Evolutionary conservation across 2,113 vertebrate species (phyloP).

Genomic region (Dendropsophus ebraccatus): DNA sequence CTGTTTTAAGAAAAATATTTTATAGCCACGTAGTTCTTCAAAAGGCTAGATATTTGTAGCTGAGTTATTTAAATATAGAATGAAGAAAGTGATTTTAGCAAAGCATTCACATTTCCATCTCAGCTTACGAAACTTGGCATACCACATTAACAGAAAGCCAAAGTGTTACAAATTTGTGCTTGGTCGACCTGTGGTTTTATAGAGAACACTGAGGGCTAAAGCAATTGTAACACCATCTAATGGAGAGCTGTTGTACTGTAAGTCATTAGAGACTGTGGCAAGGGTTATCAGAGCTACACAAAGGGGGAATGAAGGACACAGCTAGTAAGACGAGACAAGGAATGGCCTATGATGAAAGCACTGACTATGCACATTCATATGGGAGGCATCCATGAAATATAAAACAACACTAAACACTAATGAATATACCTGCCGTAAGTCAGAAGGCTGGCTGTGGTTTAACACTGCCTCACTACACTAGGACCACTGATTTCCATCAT

Average conservation of each 20-base stretch:
- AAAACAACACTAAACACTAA: not conserved
- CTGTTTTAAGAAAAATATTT: not conserved
- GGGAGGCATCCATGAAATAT: not conserved
- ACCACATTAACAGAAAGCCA: not conserved
- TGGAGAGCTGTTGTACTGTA: slow-evolving; percentile 28
- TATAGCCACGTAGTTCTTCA: not conserved
- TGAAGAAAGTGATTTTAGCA: not conserved
- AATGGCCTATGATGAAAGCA: not conserved
- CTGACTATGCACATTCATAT: not conserved
- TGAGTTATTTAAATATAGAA: not conserved
- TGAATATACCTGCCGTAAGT: not conserved
- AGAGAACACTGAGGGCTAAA: not conserved
- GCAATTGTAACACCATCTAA: slow-evolving; percentile 5
- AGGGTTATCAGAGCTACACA: not conserved
- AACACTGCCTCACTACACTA: not conserved
- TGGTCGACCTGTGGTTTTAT: slow-evolving; percentile 8
- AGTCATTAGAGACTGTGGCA: slow-evolving; percentile 36
- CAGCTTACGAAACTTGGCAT: not conserved
- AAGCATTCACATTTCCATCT: not conserved
- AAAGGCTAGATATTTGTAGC: not conserved
- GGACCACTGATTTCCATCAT: not conserved
- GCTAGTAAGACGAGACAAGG: not conserved
- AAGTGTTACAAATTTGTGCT: not conserved
- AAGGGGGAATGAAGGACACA: not conserved
- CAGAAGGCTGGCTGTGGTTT: not conserved